Evolutionary conservation across 2,113 vertebrate genomes (phyloP), one percentile per base, ranked within the genome.

Genomic region (Neolamprologus modestus): DNA sequence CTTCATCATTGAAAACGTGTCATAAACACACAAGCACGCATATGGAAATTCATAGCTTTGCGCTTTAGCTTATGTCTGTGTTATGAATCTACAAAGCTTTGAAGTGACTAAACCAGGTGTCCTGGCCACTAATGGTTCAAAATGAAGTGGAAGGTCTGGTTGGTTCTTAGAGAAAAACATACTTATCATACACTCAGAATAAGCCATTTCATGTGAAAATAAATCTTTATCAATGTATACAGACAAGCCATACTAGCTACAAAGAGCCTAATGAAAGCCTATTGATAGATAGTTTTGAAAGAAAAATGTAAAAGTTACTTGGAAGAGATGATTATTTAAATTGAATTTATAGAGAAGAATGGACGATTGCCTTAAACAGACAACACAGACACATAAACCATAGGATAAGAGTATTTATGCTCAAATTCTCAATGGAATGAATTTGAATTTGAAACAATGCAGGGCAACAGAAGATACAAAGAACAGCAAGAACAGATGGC

Each of bases 1-100:
- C 92, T 96, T 92, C 82, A 89, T 96, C 95, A 94, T 7, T 84
- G 76, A 83, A 85, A 83, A 83, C 81, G 81, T 91, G 93, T 93
- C 92, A 90, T 90, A 73, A 35, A 59, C 81, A 92, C 86, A 92
- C 55, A 76, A 88, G 91, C 91, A 85, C 71, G 87, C 86, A 79
- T 82, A 84, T 3, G 42, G 82, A 89, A 24, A 91, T 81, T 33
- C 73, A 52, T 78, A 55, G 82, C 81, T 57, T 66, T 81, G 86
- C 40, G 28, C 35, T 81, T 37, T 28, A 83, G 82, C 78, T 80
- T 61, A 53, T 45, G 84, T 85, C 71, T 26, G 14, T 17, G 80
- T 81, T 71, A 59, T 83, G 89, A 81, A 71, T 92, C 50, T 81
- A 81, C 42, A 52, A 59, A 63, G 57, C 94, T 95, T 91, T 94